These are phyloP conservation scores for Mesembrinibis cayennensis DNA, from an alignment of 2,113 vertebrate species.

Conservation along the genomic window DNA sequence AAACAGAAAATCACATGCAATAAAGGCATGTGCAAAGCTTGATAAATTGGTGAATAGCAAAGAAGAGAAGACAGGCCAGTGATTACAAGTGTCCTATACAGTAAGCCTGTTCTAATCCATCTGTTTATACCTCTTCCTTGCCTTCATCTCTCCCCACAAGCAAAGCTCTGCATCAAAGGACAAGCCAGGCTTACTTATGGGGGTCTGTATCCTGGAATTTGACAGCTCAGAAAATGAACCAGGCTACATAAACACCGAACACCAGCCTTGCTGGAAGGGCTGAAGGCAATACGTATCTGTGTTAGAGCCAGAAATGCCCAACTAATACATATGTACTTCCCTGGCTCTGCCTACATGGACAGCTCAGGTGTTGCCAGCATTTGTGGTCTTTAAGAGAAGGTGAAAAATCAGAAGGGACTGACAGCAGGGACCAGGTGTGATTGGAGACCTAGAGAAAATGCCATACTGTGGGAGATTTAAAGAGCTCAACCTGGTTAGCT, in stretches of 20 bases:
- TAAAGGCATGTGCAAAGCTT: neutral
- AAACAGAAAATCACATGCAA: neutral
- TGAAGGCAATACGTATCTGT: neutral
- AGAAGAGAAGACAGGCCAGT: neutral
- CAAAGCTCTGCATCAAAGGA: neutral
- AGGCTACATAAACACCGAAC: neutral
- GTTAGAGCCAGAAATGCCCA: neutral
- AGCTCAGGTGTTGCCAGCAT: neutral
- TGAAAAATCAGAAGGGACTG: neutral
- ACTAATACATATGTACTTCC: neutral
- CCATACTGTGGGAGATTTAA: accelerated
- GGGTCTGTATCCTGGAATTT: neutral
- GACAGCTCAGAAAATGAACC: neutral
- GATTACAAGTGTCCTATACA: neutral
- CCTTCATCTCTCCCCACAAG: neutral
- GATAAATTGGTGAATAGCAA: neutral
- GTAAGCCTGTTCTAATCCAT: neutral
- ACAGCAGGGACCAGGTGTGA: neutral
- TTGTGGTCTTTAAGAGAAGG: neutral
- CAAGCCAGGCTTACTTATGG: neutral
- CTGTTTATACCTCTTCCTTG: neutral
- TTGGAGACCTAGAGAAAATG: neutral
- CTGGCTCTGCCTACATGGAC: neutral
- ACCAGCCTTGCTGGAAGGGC: neutral
- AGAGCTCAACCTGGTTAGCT: neutral